Base-by-base conservation (phyloP, 2,888 invertebrate species). In the Alentia gelatinosa region DNA sequence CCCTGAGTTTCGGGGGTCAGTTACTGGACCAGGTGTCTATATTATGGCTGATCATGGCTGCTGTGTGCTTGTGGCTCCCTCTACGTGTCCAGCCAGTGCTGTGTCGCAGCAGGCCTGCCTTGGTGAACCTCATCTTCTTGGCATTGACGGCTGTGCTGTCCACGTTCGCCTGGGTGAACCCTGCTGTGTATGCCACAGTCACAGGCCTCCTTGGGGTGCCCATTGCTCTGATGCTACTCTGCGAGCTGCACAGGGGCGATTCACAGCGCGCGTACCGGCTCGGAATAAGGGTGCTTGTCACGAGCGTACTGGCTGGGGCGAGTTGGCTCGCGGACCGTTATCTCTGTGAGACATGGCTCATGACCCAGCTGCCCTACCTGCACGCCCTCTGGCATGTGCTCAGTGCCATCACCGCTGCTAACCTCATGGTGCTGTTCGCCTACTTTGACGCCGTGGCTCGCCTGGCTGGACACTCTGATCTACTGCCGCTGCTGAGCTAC, bases 371-470 rank as follows among this genome's bases (percentile, higher is more conserved):
- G 94, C 98, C 98, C 0, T 98, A 98, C 96, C 97, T 98, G 94
- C 98, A 98, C 95, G 98, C 98, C 15, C 97, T 98, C 30, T 98
- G 98, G 98, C 98, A 98, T 95, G 96, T 98, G 23, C 97, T 98
- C 89, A 98, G 98, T 93, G 98, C 98, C 94, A 97, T 98, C 89
- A 97, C 86, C 19, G 86, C 86, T 12, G 30, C 47, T 12, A 26
- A 86, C 7, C n/a, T 86, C 47, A 42, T 86, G 42, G 86, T 86
- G 1, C 50, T 86, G 15, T 86, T 86, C 50, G 86, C 86, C 26
- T 86, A 86, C 50, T 86, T 86, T 42, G 86, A 86, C 23, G 86
- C 86, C 3, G 86, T 50, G 30, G 26, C 42, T 23, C 42, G 86
- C 15, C 30, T 86, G 47, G 7, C 50, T 1, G 47, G 86, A 1